phyloP scores from a whole-genome alignment of 2,113 vertebrate species.

The Zosterops pallidus region DNA sequence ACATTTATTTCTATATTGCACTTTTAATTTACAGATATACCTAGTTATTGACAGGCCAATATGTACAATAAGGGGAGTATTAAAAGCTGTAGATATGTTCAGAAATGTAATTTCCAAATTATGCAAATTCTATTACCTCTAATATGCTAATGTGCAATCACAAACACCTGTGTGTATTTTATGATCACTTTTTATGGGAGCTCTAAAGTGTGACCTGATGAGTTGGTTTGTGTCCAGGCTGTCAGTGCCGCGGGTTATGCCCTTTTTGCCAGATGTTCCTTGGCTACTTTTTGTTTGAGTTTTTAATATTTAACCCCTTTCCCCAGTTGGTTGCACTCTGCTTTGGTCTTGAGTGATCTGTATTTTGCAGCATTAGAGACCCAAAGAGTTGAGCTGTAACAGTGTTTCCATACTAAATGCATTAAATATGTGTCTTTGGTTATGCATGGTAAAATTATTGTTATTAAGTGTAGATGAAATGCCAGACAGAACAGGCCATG shows the following conservation, averaged over 20 bases:
- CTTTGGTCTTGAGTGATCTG: constrained; percentile 17
- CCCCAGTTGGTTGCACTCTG: background rate
- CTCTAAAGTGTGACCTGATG: background rate
- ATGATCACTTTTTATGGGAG: background rate
- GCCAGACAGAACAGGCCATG: background rate
- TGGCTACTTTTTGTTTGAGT: background rate
- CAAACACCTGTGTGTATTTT: background rate
- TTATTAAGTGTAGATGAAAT: background rate
- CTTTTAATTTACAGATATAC: background rate
- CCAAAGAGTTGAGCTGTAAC: background rate
- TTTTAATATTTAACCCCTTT: constrained; percentile 52
- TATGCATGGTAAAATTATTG: background rate
- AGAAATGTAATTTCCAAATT: background rate
- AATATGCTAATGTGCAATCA: background rate
- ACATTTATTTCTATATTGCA: background rate
- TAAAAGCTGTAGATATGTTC: background rate
- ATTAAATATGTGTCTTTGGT: background rate
- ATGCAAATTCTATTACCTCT: background rate
- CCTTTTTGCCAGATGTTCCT: background rate
- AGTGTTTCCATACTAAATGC: background rate
- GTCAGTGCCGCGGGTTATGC: background rate
- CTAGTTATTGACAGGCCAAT: background rate
- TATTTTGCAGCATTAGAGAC: background rate
- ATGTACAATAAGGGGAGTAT: background rate
- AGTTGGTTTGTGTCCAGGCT: background rate